phyloP scores from a whole-genome alignment of 2,888 invertebrate genomes.

The Micoletzkya japonica region DNA sequence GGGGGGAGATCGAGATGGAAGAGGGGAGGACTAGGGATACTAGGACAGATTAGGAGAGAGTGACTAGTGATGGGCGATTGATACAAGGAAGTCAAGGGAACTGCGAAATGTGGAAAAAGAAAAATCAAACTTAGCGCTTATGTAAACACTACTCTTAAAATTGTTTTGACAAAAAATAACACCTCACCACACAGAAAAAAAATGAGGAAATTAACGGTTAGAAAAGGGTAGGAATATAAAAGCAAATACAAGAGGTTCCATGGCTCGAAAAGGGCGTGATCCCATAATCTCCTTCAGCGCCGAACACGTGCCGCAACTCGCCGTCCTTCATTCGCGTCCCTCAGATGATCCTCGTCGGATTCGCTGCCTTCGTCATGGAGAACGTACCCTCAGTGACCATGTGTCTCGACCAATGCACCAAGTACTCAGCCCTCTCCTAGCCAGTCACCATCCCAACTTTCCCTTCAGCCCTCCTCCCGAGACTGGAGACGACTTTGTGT shows the following conservation, averaged over 20 bases:
- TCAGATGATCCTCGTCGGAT: conserved; percentile 64
- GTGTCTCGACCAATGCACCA: conserved; percentile 63
- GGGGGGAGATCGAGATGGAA: neutral
- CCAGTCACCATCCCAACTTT: neutral
- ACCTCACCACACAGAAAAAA: neutral
- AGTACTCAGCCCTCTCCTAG: conserved; percentile 35
- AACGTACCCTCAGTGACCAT: conserved; percentile 63
- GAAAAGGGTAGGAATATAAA: neutral
- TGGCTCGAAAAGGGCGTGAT: neutral
- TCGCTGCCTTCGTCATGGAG: conserved; percentile 64
- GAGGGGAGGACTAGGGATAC: neutral
- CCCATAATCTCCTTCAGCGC: conserved; percentile 53
- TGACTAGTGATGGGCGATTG: neutral
- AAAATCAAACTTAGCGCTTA: neutral
- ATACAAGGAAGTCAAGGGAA: neutral
- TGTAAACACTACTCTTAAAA: too few relatives aligned
- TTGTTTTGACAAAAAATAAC: neutral
- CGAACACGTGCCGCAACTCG: conserved; percentile 60
- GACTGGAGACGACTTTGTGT: conserved; percentile 61
- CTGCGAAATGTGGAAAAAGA: neutral
- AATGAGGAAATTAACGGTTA: neutral
- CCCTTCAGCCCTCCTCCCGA: conserved; percentile 60
- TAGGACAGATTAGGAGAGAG: neutral
- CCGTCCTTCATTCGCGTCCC: conserved; percentile 62
- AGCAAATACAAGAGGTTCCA: neutral